Evolutionary conservation across 2,888 invertebrate genomes (phyloP).

Genomic region (Aspidiotus destructor): DNA sequence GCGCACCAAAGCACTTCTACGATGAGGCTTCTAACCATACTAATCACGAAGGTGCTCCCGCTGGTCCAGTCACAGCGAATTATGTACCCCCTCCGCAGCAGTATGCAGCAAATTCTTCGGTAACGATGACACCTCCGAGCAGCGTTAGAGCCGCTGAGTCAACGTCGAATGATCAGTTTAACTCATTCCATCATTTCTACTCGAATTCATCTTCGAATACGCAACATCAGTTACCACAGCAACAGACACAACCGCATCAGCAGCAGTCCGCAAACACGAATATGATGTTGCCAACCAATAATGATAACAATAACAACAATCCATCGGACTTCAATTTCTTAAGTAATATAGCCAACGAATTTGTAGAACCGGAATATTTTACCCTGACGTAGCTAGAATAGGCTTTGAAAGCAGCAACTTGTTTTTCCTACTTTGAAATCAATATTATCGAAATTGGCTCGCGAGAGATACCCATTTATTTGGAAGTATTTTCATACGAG

Average conservation of each 20-base stretch:
- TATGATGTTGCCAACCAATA: slow-evolving; percentile 40
- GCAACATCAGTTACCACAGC: slow-evolving; percentile 16
- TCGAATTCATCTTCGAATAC: slow-evolving; percentile 42
- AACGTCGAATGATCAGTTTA: slow-evolving; percentile 52
- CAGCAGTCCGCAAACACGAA: slow-evolving; percentile 38
- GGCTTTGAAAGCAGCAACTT: no score
- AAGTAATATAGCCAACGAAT: slow-evolving; percentile 83
- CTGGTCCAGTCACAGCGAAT: slow-evolving; percentile 33
- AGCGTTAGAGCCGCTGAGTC: slow-evolving; percentile 50
- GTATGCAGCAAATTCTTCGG: slow-evolving; percentile 41
- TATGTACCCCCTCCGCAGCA: slow-evolving; percentile 35
- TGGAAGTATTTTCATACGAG: no score
- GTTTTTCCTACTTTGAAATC: no score
- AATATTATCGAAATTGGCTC: no score
- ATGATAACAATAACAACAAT: slow-evolving; percentile 58
- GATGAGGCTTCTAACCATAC: slow-evolving; percentile 27
- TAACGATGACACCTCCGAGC: slow-evolving; percentile 53
- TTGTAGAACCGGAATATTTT: slow-evolving; percentile 56
- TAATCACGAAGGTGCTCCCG: slow-evolving; percentile 38
- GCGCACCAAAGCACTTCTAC: slow-evolving; percentile 30
- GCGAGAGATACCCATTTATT: no score
- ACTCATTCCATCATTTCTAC: slow-evolving; percentile 63
- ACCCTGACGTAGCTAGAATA: no score
- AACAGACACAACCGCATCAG: no score
- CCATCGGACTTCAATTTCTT: slow-evolving; percentile 92